Percentiles rank a stretch among this genome's conserved stretches.
These are phyloP conservation scores for Meteorus colon DNA, from an alignment of 2,888 invertebrate species.

Conservation along the genomic window DNA sequence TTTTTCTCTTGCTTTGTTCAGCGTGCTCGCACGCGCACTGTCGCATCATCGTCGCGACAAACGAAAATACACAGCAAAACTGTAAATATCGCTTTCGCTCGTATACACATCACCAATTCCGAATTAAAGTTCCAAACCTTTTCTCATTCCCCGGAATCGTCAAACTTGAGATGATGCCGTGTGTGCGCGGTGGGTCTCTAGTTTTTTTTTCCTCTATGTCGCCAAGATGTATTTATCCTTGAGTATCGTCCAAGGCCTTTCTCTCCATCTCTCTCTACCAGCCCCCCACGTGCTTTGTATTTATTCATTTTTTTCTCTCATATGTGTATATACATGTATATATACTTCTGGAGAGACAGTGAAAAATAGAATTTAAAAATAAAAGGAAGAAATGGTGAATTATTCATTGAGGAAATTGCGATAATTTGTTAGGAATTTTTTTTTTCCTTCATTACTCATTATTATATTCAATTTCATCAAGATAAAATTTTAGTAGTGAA, in stretches of 20 bases:
- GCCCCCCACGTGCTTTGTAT: not conserved
- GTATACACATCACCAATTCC: conserved; percentile 5
- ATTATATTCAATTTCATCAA: too few relatives aligned
- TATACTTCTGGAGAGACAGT: too few relatives aligned
- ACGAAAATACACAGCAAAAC: not conserved
- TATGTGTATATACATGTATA: too few relatives aligned
- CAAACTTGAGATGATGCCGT: not conserved
- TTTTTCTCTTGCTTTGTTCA: conserved; percentile 15
- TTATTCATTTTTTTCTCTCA: not conserved
- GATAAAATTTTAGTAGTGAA: too few relatives aligned
- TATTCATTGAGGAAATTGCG: too few relatives aligned
- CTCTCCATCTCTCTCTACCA: not conserved
- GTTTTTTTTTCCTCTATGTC: conserved; percentile 9
- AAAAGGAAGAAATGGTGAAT: too few relatives aligned
- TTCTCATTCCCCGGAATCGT: conserved; percentile 39
- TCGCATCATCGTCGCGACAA: not conserved
- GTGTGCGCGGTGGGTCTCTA: conserved; percentile 25
- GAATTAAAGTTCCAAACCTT: conserved; percentile 37
- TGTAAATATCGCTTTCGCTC: conserved; percentile 7
- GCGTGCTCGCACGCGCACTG: too few relatives aligned
- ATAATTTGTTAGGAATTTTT: too few relatives aligned
- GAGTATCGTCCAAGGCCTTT: not conserved
- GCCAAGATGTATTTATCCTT: conserved; percentile 1
- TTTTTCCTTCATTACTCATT: too few relatives aligned
- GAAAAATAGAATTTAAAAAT: too few relatives aligned